Evolutionary conservation across 2,113 vertebrate species (phyloP).

Genomic region (Mustela nigripes): DNA sequence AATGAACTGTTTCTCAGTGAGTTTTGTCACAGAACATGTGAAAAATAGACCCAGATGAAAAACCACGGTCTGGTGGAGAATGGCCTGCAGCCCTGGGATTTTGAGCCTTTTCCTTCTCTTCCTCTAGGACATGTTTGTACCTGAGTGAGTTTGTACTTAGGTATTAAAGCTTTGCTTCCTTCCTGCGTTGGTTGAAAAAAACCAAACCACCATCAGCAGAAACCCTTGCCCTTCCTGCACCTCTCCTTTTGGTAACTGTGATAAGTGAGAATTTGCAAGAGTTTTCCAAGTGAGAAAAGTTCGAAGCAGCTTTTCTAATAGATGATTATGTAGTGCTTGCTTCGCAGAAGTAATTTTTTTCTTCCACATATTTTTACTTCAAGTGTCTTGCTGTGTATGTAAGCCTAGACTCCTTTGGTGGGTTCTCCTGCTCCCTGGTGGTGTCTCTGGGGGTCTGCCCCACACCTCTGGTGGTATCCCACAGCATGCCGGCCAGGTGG

Average conservation of each 20-base stretch:
- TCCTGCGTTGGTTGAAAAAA: constrained; percentile 43
- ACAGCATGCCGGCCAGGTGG: background rate
- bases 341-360: background rate
- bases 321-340: background rate
- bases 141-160: constrained; percentile 19
- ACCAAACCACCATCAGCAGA: background rate
- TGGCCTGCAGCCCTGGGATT: background rate
- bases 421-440: background rate
- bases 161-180: constrained; percentile 37
- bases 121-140: background rate
- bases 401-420: background rate
- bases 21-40: background rate
- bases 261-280: constrained; percentile 9
- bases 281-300: background rate
- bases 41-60: constrained; percentile 55
- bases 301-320: background rate
- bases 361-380: background rate
- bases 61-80: background rate
- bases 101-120: background rate
- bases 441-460: background rate
- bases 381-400: background rate
- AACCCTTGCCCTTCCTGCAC: constrained; percentile 15
- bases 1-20: constrained; percentile 43
- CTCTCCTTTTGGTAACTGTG: background rate
- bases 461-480: background rate